Evolutionary conservation across 2,113 vertebrate species (phyloP).

Genomic region (Serilophus lunatus): DNA sequence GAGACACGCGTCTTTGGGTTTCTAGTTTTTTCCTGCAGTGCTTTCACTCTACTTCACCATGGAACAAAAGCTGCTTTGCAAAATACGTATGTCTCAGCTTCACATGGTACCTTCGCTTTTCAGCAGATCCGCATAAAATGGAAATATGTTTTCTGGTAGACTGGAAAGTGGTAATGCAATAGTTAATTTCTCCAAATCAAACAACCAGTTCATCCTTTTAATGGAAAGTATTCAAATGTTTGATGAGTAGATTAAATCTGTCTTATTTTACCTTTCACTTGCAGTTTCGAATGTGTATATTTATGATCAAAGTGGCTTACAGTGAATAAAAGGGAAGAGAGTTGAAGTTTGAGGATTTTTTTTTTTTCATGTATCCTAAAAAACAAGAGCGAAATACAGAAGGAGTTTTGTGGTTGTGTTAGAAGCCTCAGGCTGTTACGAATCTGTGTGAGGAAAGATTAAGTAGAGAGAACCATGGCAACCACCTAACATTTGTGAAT

Average conservation of each 20-base stretch:
- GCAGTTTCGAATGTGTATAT: background rate
- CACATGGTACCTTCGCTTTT: background rate
- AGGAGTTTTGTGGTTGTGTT: background rate
- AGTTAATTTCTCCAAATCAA: background rate
- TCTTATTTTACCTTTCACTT: background rate
- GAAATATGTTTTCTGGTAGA: background rate
- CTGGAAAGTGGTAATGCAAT: background rate
- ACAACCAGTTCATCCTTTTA: background rate
- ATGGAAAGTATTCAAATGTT: background rate
- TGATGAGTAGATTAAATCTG: background rate
- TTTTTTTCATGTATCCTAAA: background rate
- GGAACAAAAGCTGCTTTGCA: background rate
- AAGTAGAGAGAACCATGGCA: conserved; percentile 20
- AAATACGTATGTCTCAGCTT: background rate
- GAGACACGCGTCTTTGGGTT: background rate
- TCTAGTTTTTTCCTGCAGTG: background rate
- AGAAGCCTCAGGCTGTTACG: conserved; percentile 1
- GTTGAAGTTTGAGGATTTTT: background rate
- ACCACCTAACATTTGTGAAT: conserved; percentile 60
- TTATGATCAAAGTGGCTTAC: background rate
- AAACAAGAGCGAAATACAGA: background rate
- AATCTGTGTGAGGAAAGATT: background rate
- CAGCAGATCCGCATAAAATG: background rate
- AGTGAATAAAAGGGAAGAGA: background rate
- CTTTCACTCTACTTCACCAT: background rate